Conservation (phyloP, 2,797 vertebrate species). For the Triplophysa yarkandensis region DNA sequence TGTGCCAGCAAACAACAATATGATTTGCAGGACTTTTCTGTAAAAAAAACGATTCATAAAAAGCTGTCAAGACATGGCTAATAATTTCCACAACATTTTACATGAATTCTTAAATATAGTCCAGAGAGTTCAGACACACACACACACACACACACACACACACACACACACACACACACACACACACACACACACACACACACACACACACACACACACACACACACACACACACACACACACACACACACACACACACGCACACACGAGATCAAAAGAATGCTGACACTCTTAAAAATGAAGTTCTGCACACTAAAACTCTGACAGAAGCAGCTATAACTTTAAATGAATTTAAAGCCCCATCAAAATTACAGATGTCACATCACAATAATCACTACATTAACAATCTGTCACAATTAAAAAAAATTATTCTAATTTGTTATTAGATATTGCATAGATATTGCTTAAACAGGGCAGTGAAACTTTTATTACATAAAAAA, state of each 20-base stretch:
- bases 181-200: neutral
- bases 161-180: neutral
- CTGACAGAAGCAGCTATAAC: neutral
- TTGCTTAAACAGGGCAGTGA: conserved; percentile 17
- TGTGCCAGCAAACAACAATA: neutral
- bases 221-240: neutral
- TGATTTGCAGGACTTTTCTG: neutral
- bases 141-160: neutral
- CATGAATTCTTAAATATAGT: neutral
- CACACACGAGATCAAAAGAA: neutral
- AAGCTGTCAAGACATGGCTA: neutral
- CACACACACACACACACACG: neutral
- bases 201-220: neutral
- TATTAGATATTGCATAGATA: conserved; percentile 1
- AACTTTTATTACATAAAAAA: conserved; percentile 61
- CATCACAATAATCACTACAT: neutral
- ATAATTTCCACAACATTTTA: neutral
- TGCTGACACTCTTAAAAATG: neutral
- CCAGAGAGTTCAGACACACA: neutral
- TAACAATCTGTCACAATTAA: conserved; percentile 3
- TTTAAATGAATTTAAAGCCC: conserved; percentile 6
- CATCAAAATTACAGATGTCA: neutral
- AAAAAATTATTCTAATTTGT: conserved; percentile 8
- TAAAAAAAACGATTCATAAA: neutral
- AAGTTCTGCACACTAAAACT: conserved; percentile 25